Evolutionary conservation across 1,140 invertebrate genomes (phyloP).

Genomic region (Piezodorus guildinii): DNA sequence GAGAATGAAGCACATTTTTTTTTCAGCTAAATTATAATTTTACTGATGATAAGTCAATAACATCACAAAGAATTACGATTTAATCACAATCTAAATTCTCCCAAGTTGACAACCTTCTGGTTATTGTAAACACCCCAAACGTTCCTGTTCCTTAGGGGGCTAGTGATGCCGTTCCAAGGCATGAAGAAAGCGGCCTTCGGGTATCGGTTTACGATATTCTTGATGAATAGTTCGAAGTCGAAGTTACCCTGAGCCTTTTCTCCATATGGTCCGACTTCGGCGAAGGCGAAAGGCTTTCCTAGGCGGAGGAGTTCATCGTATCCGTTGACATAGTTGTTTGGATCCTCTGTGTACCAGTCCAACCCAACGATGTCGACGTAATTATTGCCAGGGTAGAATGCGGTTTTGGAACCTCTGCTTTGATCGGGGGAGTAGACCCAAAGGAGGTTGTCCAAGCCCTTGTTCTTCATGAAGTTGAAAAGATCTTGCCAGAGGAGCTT

Average conservation of each 20-base stretch:
- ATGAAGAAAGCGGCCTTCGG: neutral
- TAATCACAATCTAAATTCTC: no score
- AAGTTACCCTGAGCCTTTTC: neutral
- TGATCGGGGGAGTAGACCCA: neutral
- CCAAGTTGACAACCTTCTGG: no score
- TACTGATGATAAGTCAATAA: no score
- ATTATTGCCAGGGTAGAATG: neutral
- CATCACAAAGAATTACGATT: no score
- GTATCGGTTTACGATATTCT: neutral
- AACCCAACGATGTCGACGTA: neutral
- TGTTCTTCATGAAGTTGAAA: neutral
- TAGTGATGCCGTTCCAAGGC: neutral
- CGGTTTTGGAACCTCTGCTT: neutral
- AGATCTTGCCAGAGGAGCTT: neutral
- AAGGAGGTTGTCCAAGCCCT: neutral
- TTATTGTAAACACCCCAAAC: no score
- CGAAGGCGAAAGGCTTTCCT: neutral
- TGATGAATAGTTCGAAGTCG: neutral
- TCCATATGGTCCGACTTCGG: neutral
- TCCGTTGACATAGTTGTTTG: neutral
- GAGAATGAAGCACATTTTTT: no score
- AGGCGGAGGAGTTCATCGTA: neutral
- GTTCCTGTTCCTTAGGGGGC: neutral
- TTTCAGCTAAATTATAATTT: no score
- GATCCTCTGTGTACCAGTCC: neutral